Evolutionary conservation across 2,888 invertebrate species (phyloP).

Genomic region (Adelphocoris suturalis): DNA sequence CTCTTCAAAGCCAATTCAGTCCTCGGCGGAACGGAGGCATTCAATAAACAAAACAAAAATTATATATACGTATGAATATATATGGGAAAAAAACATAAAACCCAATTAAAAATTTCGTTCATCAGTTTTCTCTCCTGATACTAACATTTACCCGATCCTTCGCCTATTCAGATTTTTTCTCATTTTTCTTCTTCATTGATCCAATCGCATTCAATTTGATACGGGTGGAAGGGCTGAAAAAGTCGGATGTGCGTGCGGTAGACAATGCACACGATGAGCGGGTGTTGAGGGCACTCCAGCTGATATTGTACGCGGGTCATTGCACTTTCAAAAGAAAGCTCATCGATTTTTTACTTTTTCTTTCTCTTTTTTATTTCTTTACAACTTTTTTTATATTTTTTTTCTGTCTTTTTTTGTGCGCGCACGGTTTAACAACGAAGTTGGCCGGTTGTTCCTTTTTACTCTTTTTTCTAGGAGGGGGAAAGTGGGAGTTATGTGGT

Average conservation of each 20-base stretch:
- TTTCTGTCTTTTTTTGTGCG: not conserved
- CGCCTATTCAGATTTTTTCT: not conserved
- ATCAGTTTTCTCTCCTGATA: too few relatives aligned
- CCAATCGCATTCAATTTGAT: conserved; percentile 22
- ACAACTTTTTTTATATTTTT: not conserved
- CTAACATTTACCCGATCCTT: too few relatives aligned
- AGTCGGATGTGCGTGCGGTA: conserved; percentile 15
- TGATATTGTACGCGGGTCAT: conserved; percentile 22
- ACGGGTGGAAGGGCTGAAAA: not conserved
- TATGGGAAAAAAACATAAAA: too few relatives aligned
- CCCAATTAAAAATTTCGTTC: too few relatives aligned
- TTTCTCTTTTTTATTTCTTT: not conserved
- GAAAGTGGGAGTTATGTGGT: conserved; percentile 35
- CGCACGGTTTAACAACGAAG: conserved; percentile 14
- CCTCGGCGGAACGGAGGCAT: too few relatives aligned
- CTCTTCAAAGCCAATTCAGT: too few relatives aligned
- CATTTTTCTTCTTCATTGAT: not conserved
- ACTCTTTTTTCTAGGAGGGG: not conserved
- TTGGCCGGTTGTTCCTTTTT: conserved; percentile 16
- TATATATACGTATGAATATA: too few relatives aligned
- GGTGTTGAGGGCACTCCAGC: not conserved
- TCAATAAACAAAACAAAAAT: too few relatives aligned
- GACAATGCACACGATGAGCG: not conserved
- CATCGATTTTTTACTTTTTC: conserved; percentile 9
- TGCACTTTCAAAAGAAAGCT: conserved; percentile 30